Percentiles rank a stretch among this genome's conserved stretches.
These are phyloP conservation scores for Riparia riparia DNA, from an alignment of 2,113 vertebrate species.

Conservation along the genomic window DNA sequence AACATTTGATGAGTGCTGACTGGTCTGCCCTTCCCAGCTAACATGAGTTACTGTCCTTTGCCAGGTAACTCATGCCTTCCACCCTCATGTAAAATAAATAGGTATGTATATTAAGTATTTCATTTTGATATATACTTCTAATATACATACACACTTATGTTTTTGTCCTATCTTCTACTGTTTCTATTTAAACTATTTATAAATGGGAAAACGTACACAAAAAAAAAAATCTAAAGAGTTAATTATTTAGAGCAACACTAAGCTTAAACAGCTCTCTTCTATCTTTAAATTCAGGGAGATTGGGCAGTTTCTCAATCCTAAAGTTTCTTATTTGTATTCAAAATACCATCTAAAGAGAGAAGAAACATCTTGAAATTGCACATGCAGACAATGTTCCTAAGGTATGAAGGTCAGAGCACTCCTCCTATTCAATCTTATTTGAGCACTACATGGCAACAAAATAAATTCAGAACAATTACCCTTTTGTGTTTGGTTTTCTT, in stretches of 20 bases:
- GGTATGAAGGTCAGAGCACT: neutral
- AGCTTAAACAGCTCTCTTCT: neutral
- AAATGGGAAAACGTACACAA: neutral
- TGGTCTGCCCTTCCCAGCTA: neutral
- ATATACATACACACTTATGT: neutral
- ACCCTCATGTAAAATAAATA: neutral
- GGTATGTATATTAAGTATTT: neutral
- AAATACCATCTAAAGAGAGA: neutral
- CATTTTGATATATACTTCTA: neutral
- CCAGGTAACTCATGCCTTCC: neutral
- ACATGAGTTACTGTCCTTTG: neutral
- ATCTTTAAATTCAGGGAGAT: neutral
- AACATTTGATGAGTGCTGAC: neutral
- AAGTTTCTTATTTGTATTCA: neutral
- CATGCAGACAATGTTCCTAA: neutral
- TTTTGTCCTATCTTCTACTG: neutral
- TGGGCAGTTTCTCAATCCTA: neutral
- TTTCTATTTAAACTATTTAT: neutral
- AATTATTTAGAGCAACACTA: neutral
- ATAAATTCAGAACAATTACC: neutral
- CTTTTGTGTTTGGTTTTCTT: neutral
- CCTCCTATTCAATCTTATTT: neutral
- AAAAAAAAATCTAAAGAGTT: neutral
- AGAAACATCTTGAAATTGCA: neutral
- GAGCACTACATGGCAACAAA: neutral